Evolutionary conservation across 2,797 vertebrate genomes (phyloP).

Genomic region (Pangasius sanitwongsei): DNA sequence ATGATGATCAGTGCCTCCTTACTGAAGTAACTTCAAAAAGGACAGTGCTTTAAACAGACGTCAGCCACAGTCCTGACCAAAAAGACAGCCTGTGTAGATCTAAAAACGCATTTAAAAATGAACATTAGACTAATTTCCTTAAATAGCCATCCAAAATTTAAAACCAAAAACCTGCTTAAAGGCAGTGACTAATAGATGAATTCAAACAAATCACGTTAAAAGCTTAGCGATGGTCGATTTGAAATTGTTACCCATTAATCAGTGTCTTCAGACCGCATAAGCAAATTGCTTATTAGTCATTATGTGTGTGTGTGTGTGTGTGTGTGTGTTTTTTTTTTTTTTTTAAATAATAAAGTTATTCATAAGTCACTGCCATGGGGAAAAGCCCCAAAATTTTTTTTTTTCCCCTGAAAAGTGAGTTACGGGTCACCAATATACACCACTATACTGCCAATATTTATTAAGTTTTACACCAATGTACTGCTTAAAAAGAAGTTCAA

Average conservation of each 20-base stretch:
- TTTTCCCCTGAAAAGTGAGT: no score
- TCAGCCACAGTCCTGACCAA: background rate
- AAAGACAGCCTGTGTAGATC: no score
- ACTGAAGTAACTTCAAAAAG: background rate
- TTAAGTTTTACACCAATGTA: no score
- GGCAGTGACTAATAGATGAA: background rate
- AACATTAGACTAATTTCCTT: background rate
- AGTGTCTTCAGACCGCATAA: no score
- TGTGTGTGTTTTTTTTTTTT: no score
- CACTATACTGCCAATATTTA: no score
- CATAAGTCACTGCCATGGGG: background rate
- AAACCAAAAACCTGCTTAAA: no score
- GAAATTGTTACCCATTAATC: background rate
- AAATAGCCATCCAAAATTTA: no score
- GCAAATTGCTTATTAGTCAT: background rate
- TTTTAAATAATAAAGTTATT: background rate
- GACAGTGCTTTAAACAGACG: background rate
- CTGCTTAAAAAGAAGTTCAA: background rate
- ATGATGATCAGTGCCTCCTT: background rate
- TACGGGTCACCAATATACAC: no score
- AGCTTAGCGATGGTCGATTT: no score
- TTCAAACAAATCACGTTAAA: background rate
- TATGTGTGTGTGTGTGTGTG: no score
- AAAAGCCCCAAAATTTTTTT: no score
- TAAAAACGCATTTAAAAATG: background rate